Evolutionary conservation across 2,113 vertebrate species (phyloP).

Genomic region (Romanogobio albipinnatus): DNA sequence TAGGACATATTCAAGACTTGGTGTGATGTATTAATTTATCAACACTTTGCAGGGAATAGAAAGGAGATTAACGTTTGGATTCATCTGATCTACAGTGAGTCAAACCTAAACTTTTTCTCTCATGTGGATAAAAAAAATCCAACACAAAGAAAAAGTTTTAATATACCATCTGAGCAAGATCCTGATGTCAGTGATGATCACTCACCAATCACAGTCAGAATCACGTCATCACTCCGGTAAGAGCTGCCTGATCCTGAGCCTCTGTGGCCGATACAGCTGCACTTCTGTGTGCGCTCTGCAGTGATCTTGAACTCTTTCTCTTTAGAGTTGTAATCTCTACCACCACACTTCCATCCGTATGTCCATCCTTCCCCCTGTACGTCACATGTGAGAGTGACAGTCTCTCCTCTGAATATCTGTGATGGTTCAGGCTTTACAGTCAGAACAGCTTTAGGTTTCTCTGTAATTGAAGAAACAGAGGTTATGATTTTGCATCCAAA

Average conservation of each 20-base stretch:
- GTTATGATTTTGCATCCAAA: not conserved
- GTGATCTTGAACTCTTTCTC: not conserved
- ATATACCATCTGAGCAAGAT: not conserved
- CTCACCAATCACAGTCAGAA: not conserved
- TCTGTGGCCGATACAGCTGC: not conserved
- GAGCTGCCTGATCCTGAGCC: fast-evolving
- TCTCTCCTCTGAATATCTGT: not conserved
- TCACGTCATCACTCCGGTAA: not conserved
- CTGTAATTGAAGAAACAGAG: not conserved
- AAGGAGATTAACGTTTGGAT: not conserved
- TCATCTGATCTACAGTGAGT: not conserved
- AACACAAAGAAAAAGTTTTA: not conserved
- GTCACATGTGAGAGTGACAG: not conserved
- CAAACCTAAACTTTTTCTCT: not conserved
- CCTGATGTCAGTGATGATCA: not conserved
- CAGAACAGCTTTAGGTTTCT: not conserved
- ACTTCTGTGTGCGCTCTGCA: fast-evolving
- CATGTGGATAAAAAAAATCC: not conserved
- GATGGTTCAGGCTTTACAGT: not conserved
- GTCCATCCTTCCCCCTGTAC: not conserved
- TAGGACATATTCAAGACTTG: too few relatives aligned
- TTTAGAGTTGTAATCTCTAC: fast-evolving
- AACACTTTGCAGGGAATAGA: too few relatives aligned
- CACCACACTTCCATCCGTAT: not conserved
- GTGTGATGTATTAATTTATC: not conserved